These are phyloP conservation scores for Fragum whitleyi DNA, from an alignment of 2,888 invertebrate genomes.

Conservation along the genomic window DNA sequence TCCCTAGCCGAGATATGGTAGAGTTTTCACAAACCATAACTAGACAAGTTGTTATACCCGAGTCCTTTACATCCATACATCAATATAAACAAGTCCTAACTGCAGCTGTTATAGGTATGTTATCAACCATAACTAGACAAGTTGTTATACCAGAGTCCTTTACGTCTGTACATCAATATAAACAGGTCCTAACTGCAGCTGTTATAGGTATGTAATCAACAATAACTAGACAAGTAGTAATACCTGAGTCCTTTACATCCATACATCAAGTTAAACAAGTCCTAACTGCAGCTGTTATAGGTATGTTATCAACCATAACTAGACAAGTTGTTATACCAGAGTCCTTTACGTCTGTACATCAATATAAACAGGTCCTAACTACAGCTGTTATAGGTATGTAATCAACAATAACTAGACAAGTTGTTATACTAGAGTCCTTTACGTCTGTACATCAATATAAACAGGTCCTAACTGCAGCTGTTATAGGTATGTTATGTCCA, in stretches of 20 bases:
- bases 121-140: conserved; percentile 67
- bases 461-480: conserved; percentile 59
- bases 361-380: conserved; percentile 75
- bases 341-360: conserved; percentile 62
- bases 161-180: conserved; percentile 68
- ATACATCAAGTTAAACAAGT: conserved; percentile 71
- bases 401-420: conserved; percentile 64
- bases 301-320: conserved; percentile 63
- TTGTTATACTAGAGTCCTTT: conserved; percentile 72
- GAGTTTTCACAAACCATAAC: conserved; percentile 62
- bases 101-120: conserved; percentile 42
- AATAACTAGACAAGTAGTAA: conserved; percentile 67
- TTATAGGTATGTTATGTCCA: conserved; percentile 29
- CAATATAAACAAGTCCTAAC: conserved; percentile 75
- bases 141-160: conserved; percentile 72
- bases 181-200: conserved; percentile 66
- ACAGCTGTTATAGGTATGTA: conserved; percentile 51
- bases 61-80: conserved; percentile 62
- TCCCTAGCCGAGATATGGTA: conserved; percentile 69
- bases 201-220: conserved; percentile 56
- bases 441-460: conserved; percentile 69
- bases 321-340: conserved; percentile 73
- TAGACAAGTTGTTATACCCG: conserved; percentile 72
- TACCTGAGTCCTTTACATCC: conserved; percentile 71
- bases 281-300: conserved; percentile 51